A percentile compares a stretch with the other conserved stretches of the same genome.
phyloP scores from a whole-genome alignment of 2,113 vertebrate genomes.

The Garra rufa region DNA sequence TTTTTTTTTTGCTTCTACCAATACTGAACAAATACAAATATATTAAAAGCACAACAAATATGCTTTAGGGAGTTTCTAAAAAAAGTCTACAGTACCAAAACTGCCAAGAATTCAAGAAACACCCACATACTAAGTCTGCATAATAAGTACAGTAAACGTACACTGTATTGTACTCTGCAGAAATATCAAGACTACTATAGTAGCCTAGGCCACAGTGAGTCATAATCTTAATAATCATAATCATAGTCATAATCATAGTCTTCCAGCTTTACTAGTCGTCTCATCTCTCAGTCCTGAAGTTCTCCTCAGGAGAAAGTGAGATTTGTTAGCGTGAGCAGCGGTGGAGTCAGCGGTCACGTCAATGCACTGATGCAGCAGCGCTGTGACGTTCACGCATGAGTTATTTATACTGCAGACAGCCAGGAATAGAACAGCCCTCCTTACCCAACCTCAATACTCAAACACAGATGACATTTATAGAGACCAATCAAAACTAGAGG shows the following conservation, averaged over 20 bases:
- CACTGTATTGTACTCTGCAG: neutral
- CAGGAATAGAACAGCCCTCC: constrained; percentile 63
- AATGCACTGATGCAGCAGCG: neutral
- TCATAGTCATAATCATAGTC: too few species aligned
- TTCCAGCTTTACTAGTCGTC: neutral
- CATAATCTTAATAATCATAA: too few species aligned
- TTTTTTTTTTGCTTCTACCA: neutral
- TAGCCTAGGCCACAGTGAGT: neutral
- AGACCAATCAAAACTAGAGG: neutral
- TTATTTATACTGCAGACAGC: constrained; percentile 59
- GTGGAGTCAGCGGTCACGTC: neutral
- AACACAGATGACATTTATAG: constrained; percentile 8
- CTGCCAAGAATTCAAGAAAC: neutral
- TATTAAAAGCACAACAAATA: neutral
- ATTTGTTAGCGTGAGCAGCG: neutral
- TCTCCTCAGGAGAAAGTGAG: neutral
- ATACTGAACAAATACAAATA: neutral
- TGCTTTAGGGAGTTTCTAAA: neutral
- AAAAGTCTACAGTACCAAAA: neutral
- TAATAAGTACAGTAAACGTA: neutral
- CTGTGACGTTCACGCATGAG: constrained; percentile 64
- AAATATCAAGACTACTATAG: neutral
- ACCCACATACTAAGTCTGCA: neutral
- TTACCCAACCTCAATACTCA: constrained; percentile 25
- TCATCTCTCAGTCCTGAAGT: too few species aligned